Evolutionary conservation across 2,113 vertebrate genomes (phyloP).

Genomic region (Hemiprocne comata): DNA sequence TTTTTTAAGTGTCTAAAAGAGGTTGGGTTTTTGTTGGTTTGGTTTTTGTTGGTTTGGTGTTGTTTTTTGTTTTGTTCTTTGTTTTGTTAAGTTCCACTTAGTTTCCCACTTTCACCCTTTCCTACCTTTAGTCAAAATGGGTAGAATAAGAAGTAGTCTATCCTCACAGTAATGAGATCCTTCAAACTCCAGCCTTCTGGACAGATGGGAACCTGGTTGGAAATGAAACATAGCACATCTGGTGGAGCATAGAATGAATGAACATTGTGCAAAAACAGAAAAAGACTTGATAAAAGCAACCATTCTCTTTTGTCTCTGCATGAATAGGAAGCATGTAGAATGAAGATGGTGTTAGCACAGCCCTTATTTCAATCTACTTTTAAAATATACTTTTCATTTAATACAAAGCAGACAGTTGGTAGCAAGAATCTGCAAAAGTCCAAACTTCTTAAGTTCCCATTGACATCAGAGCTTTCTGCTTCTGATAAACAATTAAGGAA

Average conservation of each 20-base stretch:
- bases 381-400: conserved; percentile 9
- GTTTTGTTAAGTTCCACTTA: not conserved
- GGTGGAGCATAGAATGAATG: conserved; percentile 32
- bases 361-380: not conserved
- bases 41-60: not conserved
- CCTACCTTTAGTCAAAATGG: not conserved
- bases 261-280: conserved; percentile 3
- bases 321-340: conserved; percentile 53
- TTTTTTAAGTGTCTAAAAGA: conserved; percentile 33
- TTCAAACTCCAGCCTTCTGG: conserved; percentile 39
- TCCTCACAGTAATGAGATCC: conserved; percentile 29
- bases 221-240: conserved; percentile 55
- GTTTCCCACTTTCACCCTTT: not conserved
- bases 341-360: conserved; percentile 25
- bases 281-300: conserved; percentile 43
- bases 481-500: conserved; percentile 27
- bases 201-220: conserved; percentile 60
- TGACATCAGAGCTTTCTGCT: not conserved
- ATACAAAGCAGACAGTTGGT: not conserved
- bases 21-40: not conserved
- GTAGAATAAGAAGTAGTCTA: conserved; percentile 14
- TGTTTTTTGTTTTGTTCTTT: not conserved
- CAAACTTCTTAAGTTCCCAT: not conserved
- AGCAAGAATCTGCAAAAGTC: not conserved
- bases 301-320: conserved; percentile 28